Evolutionary conservation across 92 coral and sea anemone species (phyloP).

Genomic region (Actinernus sp.): DNA sequence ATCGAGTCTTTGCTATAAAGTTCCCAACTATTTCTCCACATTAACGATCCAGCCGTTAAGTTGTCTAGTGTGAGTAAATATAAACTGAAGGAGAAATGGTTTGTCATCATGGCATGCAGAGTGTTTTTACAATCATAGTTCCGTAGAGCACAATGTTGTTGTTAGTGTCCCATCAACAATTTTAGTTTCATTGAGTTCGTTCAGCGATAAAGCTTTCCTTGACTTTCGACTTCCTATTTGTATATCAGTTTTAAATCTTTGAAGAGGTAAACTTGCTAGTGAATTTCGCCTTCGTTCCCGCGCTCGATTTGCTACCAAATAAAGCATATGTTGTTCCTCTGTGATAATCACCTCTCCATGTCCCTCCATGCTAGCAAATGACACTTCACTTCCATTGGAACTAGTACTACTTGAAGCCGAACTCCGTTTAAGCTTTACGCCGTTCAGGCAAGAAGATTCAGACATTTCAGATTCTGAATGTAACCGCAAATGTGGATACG

Average conservation of each 20-base stretch:
- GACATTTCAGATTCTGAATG: not conserved
- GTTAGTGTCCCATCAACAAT: conserved; percentile 22
- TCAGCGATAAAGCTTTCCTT: not conserved
- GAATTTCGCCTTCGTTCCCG: conserved; percentile 18
- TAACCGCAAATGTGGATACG: not conserved
- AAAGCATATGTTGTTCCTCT: not conserved
- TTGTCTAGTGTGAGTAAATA: too few species aligned
- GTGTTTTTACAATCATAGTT: too few species aligned
- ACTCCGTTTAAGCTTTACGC: not conserved
- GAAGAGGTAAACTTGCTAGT: conserved; percentile 1
- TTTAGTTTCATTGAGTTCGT: conserved; percentile 12
- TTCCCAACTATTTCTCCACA: too few species aligned
- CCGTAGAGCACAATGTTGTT: conserved; percentile 29
- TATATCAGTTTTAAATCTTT: not conserved
- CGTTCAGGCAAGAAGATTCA: not conserved
- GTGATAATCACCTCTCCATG: not conserved
- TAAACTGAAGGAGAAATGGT: too few species aligned
- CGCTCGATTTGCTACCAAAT: not conserved
- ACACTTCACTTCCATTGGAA: not conserved
- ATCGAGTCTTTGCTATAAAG: too few species aligned
- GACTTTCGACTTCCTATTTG: not conserved
- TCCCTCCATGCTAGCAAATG: not conserved
- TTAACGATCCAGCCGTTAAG: too few species aligned
- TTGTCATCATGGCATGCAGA: too few species aligned
- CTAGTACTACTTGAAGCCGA: not conserved